Conservation (phyloP, 2,888 invertebrate species). For the Maniola hyperantus region DNA sequence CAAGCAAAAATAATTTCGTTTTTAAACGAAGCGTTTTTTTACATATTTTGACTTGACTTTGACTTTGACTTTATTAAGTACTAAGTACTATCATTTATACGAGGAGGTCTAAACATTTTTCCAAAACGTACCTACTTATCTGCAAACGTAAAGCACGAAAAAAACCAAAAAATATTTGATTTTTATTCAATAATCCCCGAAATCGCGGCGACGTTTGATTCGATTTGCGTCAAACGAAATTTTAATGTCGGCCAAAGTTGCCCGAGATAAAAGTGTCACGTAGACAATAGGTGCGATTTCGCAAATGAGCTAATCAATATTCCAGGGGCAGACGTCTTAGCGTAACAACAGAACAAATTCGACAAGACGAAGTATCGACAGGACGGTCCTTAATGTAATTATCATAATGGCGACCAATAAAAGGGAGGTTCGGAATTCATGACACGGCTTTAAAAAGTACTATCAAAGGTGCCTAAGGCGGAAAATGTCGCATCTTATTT, state of each 20-base stretch:
- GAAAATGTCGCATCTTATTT: constrained; percentile 81
- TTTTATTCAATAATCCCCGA: neutral
- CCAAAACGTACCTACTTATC: no score
- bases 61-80: no score
- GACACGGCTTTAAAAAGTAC: constrained; percentile 79
- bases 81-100: no score
- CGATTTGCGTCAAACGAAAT: constrained; percentile 45
- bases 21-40: constrained; percentile 54
- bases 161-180: constrained; percentile 5
- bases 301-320: constrained; percentile 79
- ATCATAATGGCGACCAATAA: constrained; percentile 81
- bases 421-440: constrained; percentile 78
- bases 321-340: constrained; percentile 73
- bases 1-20: constrained; percentile 62
- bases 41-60: no score
- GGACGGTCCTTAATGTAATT: constrained; percentile 78
- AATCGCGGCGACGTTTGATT: constrained; percentile 43
- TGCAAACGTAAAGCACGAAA: constrained; percentile 35
- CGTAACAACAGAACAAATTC: constrained; percentile 80
- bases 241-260: constrained; percentile 49
- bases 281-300: constrained; percentile 78
- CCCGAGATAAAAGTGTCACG: constrained; percentile 71
- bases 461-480: constrained; percentile 79
- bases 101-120: constrained; percentile 24
- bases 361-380: constrained; percentile 77